A percentile compares a stretch with the other conserved stretches of the same genome.
These are phyloP conservation scores for Hypomecis punctinalis DNA, from an alignment of 2,888 invertebrate genomes.

Conservation along the genomic window DNA sequence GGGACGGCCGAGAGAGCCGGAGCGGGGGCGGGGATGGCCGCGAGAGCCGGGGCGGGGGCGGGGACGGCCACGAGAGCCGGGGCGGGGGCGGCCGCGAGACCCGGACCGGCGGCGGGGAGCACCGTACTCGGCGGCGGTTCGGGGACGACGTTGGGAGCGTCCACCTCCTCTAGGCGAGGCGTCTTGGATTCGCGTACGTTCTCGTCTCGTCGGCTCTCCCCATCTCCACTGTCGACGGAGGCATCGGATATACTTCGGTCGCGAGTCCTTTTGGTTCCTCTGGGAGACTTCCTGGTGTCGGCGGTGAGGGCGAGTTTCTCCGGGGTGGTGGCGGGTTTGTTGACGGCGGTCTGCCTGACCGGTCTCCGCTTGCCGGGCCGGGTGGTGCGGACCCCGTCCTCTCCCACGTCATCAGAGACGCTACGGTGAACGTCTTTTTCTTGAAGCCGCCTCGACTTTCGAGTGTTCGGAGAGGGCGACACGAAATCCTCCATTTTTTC, in stretches of 20 bases:
- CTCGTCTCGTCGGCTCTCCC: slow-evolving; percentile 75
- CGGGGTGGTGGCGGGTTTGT: slow-evolving; percentile 54
- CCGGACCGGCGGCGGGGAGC: slow-evolving; percentile 38
- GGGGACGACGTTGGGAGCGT: slow-evolving; percentile 35
- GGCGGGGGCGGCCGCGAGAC: slow-evolving; percentile 33
- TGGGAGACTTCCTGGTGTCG: slow-evolving; percentile 86
- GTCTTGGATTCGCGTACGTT: slow-evolving; percentile 59
- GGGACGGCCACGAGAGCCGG: not conserved
- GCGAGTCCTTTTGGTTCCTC: slow-evolving; percentile 86
- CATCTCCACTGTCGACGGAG: slow-evolving; percentile 87
- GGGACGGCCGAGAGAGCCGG: too few species aligned
- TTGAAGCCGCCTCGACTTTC: slow-evolving; percentile 92
- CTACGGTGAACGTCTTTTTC: slow-evolving; percentile 91
- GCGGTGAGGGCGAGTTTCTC: slow-evolving; percentile 56
- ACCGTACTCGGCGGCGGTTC: slow-evolving; percentile 12
- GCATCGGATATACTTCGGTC: slow-evolving; percentile 88
- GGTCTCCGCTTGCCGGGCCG: slow-evolving; percentile 79
- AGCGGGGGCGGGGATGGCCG: slow-evolving; percentile 2
- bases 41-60: not conserved
- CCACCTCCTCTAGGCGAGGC: slow-evolving; percentile 57
- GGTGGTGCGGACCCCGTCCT: slow-evolving; percentile 80
- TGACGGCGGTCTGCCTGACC: slow-evolving; percentile 78
- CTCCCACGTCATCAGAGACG: slow-evolving; percentile 94
- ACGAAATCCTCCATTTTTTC: slow-evolving; percentile 86
- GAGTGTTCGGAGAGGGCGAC: slow-evolving; percentile 88